A percentile compares a stretch with the other conserved stretches of the same genome.
These are phyloP conservation scores for Candoia aspera DNA, from an alignment of 2,113 vertebrate genomes.

Conservation along the genomic window DNA sequence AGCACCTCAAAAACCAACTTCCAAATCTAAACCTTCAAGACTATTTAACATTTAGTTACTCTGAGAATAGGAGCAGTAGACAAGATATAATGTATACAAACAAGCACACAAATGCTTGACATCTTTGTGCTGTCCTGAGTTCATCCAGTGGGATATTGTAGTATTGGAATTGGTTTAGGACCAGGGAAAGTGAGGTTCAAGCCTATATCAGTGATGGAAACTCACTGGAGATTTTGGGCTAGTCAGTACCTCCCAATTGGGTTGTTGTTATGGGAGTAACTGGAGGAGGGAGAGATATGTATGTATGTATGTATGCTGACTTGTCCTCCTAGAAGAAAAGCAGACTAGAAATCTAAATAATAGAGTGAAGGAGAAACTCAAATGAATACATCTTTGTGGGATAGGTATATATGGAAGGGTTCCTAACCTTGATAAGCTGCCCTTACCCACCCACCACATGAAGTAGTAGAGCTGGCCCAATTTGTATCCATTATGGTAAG, in stretches of 20 bases:
- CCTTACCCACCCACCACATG: not conserved
- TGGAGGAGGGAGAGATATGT: not conserved
- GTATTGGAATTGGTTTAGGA: not conserved
- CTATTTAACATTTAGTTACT: not conserved
- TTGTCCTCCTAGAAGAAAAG: not conserved
- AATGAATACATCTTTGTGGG: not conserved
- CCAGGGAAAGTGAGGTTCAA: not conserved
- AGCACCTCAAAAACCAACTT: not conserved
- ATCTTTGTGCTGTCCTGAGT: not conserved
- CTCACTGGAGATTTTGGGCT: not conserved
- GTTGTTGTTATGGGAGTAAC: not conserved
- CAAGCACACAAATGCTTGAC: not conserved
- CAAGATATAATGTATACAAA: not conserved
- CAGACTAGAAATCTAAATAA: not conserved
- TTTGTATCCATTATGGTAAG: not conserved
- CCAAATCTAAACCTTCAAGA: not conserved
- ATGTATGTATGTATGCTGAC: not conserved
- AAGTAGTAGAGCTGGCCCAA: not conserved
- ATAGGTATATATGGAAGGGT: not conserved
- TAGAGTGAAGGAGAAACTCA: not conserved
- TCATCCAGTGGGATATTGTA: too few species aligned
- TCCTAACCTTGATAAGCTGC: not conserved
- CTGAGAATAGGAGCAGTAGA: not conserved
- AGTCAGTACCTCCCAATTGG: not conserved
- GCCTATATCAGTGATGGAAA: not conserved